Evolutionary conservation across 2,113 vertebrate species (phyloP), one percentile per base, ranked within the genome.

Genomic region (Tretioscincus oriximinensis): DNA sequence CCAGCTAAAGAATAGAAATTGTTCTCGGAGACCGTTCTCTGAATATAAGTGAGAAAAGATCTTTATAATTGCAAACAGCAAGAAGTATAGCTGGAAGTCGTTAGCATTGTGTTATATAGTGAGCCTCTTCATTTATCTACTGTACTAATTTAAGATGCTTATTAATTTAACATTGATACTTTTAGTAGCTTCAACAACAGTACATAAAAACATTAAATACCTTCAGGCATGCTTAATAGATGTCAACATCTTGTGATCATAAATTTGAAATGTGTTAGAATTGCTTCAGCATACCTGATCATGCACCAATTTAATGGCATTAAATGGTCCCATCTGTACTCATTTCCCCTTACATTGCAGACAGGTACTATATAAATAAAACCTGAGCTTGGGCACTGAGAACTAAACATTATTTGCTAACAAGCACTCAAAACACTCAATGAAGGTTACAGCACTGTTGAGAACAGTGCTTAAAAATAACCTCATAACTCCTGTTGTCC

Each of bases 281-380:
- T 58, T 80, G 14, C n/a, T 41, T 83, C 77, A 83, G 10, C 14
- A 1, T 21, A 84, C 84, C 12, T 77, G 68, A 45, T 71, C 7
- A 73, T n/a, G 68, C 76, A 61, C 61, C 28, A 80, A 29, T 22
- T 73, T 78, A 84, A 83, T 3, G 77, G 58, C 16, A 81, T 73
- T 45, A 76, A 86, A 80, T 64, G 60, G 69, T 71, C 74, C 66
- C 54, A 63, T 28, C 28, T 82, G 45, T 64, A 82, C 71, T 64
- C 14, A 26, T 2, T 81, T 70, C 9, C 51, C 71, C 67, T 73
- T 70, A 24, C 51, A 75, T 73, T 83, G 35, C 35, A 83, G 70
- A 21, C 80, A 45, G 69, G 70, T 14, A 71, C 35, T 41, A 5
- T 18, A 28, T 18, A 45, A 21, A 4, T 76, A 49, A 82, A 9